phyloP scores from a whole-genome alignment of 64 coral and sea anemone species.

The Exaiptasia diaphana region DNA sequence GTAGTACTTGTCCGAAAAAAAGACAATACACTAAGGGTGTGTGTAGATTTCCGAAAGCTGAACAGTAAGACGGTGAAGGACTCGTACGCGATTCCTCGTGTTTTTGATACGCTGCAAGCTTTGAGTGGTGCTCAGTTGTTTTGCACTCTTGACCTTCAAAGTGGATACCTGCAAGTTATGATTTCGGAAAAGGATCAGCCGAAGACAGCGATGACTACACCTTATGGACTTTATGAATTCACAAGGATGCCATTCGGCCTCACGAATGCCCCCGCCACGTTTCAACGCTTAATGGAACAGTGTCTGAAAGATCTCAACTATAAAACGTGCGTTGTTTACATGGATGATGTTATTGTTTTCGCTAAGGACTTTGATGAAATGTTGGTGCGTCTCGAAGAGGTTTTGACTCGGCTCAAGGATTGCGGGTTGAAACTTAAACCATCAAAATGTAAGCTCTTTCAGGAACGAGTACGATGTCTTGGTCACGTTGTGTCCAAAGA shows the following conservation, averaged over 20 bases:
- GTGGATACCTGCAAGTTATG: slow-evolving; percentile 41
- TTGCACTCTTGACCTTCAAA: slow-evolving; percentile 46
- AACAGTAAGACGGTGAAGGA: slow-evolving; percentile 41
- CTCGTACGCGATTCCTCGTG: slow-evolving; percentile 32
- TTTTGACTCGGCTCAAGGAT: slow-evolving; percentile 10
- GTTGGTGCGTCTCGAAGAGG: slow-evolving; percentile 33
- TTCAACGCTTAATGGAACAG: slow-evolving; percentile 46
- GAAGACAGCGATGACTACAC: slow-evolving; percentile 49
- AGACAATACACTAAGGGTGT: slow-evolving; percentile 28
- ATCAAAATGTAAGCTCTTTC: slow-evolving; percentile 53
- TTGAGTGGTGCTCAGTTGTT: slow-evolving; percentile 26
- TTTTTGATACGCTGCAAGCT: slow-evolving; percentile 19
- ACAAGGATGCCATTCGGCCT: slow-evolving; percentile 52
- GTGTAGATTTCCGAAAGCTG: slow-evolving; percentile 53
- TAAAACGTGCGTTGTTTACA: slow-evolving; percentile 36
- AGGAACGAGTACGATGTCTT: slow-evolving; percentile 15
- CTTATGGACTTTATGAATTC: slow-evolving; percentile 37
- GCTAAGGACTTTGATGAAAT: slow-evolving; percentile 50
- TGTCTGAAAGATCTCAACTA: slow-evolving; percentile 42
- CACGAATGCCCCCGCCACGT: slow-evolving; percentile 48
- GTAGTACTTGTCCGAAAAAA: slow-evolving; percentile 50
- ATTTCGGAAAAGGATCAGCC: slow-evolving; percentile 35
- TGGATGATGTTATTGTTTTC: slow-evolving; percentile 55
- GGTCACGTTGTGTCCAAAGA: slow-evolving; percentile 49
- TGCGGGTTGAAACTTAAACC: slow-evolving; percentile 48